phyloP scores from a whole-genome alignment of 1,140 invertebrate genomes.

The Euschistus heros region DNA sequence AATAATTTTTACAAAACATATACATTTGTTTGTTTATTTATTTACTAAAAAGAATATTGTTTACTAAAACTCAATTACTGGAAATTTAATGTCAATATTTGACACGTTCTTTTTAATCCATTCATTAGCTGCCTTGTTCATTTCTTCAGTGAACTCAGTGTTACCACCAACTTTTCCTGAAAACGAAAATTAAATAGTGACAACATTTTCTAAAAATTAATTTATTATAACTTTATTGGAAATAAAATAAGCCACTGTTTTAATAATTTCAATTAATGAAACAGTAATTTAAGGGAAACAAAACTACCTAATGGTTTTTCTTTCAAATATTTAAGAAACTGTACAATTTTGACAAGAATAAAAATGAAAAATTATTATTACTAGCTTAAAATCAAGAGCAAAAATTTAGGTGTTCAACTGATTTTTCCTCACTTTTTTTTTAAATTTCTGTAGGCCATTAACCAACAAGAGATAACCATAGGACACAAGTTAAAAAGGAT shows the following conservation, averaged over 20 bases:
- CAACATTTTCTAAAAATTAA: not conserved
- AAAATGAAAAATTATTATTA: too few species aligned
- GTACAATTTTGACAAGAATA: too few species aligned
- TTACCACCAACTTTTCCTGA: slow-evolving; percentile 25
- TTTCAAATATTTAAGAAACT: not conserved
- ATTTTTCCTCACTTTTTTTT: too few species aligned
- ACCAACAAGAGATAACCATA: too few species aligned
- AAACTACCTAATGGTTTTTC: slow-evolving; percentile 10
- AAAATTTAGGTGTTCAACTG: too few species aligned
- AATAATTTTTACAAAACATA: too few species aligned
- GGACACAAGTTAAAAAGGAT: too few species aligned
- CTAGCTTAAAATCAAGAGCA: too few species aligned
- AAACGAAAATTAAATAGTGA: slow-evolving; percentile 12
- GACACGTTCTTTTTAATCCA: slow-evolving; percentile 29
- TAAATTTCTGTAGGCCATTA: too few species aligned
- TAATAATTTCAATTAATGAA: not conserved
- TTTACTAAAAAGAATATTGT: too few species aligned
- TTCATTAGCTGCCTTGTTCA: slow-evolving; percentile 25
- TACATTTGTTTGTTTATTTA: too few species aligned
- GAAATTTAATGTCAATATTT: slow-evolving; percentile 28
- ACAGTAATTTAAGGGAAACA: not conserved
- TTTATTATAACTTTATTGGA: not conserved
- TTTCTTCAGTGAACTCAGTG: slow-evolving; percentile 27
- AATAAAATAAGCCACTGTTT: not conserved
- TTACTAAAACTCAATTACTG: not conserved